Percentiles rank a stretch among this genome's conserved stretches.
These are phyloP conservation scores for Cyprinodon diabolis DNA, from an alignment of 2,797 vertebrate species.

Conservation along the genomic window DNA sequence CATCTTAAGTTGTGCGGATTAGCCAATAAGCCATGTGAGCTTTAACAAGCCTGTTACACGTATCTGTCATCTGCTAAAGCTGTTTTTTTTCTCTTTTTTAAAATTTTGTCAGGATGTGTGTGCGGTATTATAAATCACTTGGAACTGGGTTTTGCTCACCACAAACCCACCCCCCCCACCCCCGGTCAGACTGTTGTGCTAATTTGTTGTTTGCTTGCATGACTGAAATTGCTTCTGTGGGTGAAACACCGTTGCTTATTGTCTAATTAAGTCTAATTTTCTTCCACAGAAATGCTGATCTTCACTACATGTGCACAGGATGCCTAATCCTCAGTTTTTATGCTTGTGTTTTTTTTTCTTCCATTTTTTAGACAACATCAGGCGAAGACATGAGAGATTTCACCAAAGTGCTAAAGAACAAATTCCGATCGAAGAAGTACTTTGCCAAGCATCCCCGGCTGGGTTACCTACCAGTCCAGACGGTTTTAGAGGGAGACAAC, in stretches of 20 bases:
- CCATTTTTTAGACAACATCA: constrained; percentile 88
- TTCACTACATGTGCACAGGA: constrained; percentile 17
- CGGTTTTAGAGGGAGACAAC: constrained; percentile 96
- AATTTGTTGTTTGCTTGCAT: constrained; percentile 65
- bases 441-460: constrained; percentile 96
- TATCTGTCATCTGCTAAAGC: constrained; percentile 41
- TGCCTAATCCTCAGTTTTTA: constrained; percentile 4
- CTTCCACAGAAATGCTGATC: constrained; percentile 29
- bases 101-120: constrained; percentile 14
- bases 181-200: constrained; percentile 45
- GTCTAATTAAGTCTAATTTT: constrained; percentile 58
- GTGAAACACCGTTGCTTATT: constrained; percentile 57
- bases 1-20: constrained; percentile 56
- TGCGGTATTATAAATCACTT: constrained; percentile 47
- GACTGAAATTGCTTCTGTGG: constrained; percentile 46
- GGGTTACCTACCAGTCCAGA: constrained; percentile 96
- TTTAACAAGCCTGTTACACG: constrained; percentile 48
- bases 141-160: constrained; percentile 39
- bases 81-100: neutral
- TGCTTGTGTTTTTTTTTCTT: neutral
- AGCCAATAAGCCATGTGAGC: constrained; percentile 60
- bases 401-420: constrained; percentile 98
- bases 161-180: no score
- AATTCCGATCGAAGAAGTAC: constrained; percentile 98
- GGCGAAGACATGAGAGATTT: constrained; percentile 98